A percentile compares a stretch with the other conserved stretches of the same genome.
phyloP scores from a whole-genome alignment of 2,888 invertebrate genomes.

The Oxyteleia sp. region DNA sequence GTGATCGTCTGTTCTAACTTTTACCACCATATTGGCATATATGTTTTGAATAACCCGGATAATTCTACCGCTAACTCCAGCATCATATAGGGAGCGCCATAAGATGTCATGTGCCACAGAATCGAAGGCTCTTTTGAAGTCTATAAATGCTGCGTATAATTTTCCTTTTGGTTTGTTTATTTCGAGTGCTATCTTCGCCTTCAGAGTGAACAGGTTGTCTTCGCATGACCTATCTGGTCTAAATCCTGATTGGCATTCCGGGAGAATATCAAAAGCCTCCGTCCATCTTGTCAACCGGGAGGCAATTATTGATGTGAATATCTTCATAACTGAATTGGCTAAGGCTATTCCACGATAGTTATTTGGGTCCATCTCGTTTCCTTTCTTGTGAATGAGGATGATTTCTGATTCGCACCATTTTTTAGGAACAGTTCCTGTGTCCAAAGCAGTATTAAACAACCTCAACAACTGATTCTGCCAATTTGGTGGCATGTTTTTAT shows the following conservation, averaged over 20 bases:
- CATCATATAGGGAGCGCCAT: constrained; percentile 39
- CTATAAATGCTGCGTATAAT: constrained; percentile 73
- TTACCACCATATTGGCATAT: constrained; percentile 38
- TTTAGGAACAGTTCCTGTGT: constrained; percentile 46
- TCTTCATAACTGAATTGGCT: constrained; percentile 77
- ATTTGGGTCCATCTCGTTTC: constrained; percentile 71
- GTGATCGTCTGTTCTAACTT: constrained; percentile 15
- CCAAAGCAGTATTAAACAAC: constrained; percentile 53
- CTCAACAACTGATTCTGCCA: constrained; percentile 10
- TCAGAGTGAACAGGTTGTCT: constrained; percentile 75
- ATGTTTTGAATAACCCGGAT: constrained; percentile 50
- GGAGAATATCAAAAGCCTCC: constrained; percentile 69
- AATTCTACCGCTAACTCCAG: constrained; percentile 48
- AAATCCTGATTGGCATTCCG: constrained; percentile 77
- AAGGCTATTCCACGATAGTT: constrained; percentile 79
- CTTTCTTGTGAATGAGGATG: constrained; percentile 77
- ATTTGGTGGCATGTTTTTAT: constrained; percentile 36
- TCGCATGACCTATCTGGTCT: constrained; percentile 53
- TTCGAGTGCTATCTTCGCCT: constrained; percentile 43
- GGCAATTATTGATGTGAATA: constrained; percentile 68
- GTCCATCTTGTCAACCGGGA: constrained; percentile 63
- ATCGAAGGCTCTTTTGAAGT: constrained; percentile 64
- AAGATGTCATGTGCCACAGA: constrained; percentile 66
- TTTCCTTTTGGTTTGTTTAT: constrained; percentile 47
- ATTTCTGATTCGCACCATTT: constrained; percentile 72